These are phyloP conservation scores for Pleuronectes platessa DNA, from an alignment of 2,113 vertebrate species.

Conservation along the genomic window DNA sequence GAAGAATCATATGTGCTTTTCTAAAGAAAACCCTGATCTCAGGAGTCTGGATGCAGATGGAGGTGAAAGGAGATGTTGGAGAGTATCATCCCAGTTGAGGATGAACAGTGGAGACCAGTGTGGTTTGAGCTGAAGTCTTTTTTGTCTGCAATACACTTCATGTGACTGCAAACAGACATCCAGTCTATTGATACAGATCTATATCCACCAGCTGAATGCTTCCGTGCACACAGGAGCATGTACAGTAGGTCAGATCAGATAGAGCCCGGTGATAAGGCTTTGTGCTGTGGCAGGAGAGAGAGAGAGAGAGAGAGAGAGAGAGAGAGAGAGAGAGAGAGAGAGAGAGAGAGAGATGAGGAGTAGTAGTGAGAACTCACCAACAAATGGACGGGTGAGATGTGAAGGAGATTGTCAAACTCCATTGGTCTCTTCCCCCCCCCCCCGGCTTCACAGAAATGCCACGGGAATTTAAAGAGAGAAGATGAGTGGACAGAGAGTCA, in stretches of 20 bases:
- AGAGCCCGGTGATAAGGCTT: background rate
- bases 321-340: no score
- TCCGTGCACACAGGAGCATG: background rate
- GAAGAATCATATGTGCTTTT: no score
- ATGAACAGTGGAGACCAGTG: slow-evolving; percentile 15
- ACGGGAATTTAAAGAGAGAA: slow-evolving; percentile 10
- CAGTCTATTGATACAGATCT: slow-evolving; percentile 41
- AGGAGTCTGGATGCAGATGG: slow-evolving; percentile 4
- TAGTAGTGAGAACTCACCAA: background rate
- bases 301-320: no score
- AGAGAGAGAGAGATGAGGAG: no score
- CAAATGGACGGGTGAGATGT: slow-evolving; percentile 10
- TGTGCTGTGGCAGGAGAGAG: background rate
- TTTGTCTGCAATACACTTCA: slow-evolving; percentile 1
- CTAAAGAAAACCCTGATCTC: background rate
- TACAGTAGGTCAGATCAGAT: background rate
- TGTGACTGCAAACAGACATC: background rate
- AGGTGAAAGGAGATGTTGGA: slow-evolving; percentile 5
- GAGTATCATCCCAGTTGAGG: background rate
- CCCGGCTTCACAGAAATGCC: background rate
- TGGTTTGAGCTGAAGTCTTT: background rate
- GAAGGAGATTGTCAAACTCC: background rate
- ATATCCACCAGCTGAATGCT: slow-evolving; percentile 12
- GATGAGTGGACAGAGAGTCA: slow-evolving; percentile 15
- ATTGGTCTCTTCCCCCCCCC: no score